phyloP scores from a whole-genome alignment of 2,113 vertebrate genomes.

The Pterocles orientalis region DNA sequence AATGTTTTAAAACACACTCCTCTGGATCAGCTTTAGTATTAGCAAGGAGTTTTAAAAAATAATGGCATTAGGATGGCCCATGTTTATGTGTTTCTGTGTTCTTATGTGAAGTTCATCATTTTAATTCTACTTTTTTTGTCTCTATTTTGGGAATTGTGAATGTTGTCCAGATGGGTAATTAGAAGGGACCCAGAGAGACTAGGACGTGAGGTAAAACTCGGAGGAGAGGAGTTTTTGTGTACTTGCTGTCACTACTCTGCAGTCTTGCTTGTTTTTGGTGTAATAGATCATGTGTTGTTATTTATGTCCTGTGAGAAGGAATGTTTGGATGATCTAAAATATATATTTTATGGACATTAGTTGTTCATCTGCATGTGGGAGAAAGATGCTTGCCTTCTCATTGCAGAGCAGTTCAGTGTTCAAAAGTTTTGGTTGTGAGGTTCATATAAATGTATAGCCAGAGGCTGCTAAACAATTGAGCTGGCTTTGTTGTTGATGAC shows the following conservation, averaged over 20 bases:
- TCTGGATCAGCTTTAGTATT: neutral
- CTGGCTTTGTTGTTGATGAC: neutral
- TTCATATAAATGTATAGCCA: neutral
- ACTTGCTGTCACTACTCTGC: rapidly evolving
- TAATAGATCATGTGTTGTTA: neutral
- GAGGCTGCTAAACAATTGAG: neutral
- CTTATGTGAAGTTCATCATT: neutral
- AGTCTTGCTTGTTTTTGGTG: neutral
- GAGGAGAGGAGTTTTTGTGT: neutral
- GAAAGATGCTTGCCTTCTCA: neutral
- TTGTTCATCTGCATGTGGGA: neutral
- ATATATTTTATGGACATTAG: neutral
- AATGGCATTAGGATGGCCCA: neutral
- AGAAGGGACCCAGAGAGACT: neutral
- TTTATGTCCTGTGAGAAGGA: neutral
- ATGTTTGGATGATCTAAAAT: neutral
- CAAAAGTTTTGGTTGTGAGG: neutral
- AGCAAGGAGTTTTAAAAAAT: neutral
- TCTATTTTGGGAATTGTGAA: neutral
- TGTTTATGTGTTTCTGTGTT: neutral
- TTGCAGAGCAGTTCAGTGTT: neutral
- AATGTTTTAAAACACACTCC: neutral
- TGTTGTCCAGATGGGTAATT: neutral
- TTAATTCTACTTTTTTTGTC: neutral
- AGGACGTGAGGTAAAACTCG: neutral